Percentiles rank a stretch among this genome's conserved stretches.
phyloP scores from a whole-genome alignment of 1,140 invertebrate genomes.

The Tetragnatha versicolor region DNA sequence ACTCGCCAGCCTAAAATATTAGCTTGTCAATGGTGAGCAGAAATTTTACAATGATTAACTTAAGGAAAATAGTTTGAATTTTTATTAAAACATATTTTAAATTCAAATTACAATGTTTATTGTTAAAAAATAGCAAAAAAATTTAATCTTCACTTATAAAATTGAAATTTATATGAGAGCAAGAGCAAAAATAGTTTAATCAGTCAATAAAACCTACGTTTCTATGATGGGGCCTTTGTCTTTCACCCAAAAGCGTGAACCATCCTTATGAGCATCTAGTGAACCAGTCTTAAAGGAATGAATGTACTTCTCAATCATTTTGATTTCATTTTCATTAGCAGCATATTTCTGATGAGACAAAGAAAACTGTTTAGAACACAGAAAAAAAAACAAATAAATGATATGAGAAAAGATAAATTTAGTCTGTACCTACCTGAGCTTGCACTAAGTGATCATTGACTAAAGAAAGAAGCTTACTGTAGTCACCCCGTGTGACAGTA shows the following conservation, averaged over 20 bases:
- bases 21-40: too few relatives aligned
- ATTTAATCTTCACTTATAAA: too few relatives aligned
- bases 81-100: too few relatives aligned
- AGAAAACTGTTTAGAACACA: background rate
- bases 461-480: conserved; percentile 75
- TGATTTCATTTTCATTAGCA: conserved; percentile 79
- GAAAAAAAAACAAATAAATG: too few relatives aligned
- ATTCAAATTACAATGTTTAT: too few relatives aligned
- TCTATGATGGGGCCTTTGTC: conserved; percentile 93
- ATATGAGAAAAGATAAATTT: conserved; percentile 73
- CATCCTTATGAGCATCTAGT: conserved; percentile 87
- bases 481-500: conserved; percentile 84
- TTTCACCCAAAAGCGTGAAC: conserved; percentile 88
- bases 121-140: too few relatives aligned
- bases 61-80: too few relatives aligned
- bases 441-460: conserved; percentile 75
- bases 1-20: too few relatives aligned
- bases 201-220: conserved; percentile 73
- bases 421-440: conserved; percentile 83
- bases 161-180: too few relatives aligned
- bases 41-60: too few relatives aligned
- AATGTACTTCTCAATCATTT: conserved; percentile 88
- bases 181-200: too few relatives aligned
- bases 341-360: conserved; percentile 68
- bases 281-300: conserved; percentile 85